A percentile compares a stretch with the other conserved stretches of the same genome.
phyloP scores from a whole-genome alignment of 92 coral and sea anemone genomes.

The Metridium senile region DNA sequence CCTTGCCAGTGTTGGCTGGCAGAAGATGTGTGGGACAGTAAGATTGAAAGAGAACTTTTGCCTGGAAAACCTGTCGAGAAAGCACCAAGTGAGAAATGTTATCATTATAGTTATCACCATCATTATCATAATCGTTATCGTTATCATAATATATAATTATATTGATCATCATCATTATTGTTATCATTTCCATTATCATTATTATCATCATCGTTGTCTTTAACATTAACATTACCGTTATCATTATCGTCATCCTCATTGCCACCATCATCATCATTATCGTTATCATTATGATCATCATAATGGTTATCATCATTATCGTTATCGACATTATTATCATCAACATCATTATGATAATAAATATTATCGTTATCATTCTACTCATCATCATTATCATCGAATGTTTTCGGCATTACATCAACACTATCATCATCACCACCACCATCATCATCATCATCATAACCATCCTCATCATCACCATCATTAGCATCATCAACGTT shows the following conservation, averaged over 20 bases:
- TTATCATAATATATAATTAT: neutral
- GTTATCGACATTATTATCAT: neutral
- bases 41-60: slow-evolving; percentile 68
- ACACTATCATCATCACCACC: neutral
- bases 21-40: slow-evolving; percentile 89
- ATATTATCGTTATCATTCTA: neutral
- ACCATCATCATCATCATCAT: neutral
- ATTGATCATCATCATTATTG: neutral
- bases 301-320: neutral
- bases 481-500: neutral
- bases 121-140: neutral
- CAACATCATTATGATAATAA: neutral
- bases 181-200: neutral
- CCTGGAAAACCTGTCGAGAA: slow-evolving; percentile 78
- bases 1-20: slow-evolving; percentile 92
- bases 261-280: neutral
- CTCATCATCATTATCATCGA: neutral
- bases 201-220: neutral
- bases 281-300: neutral
- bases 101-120: neutral
- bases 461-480: neutral
- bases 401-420: neutral
- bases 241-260: neutral
- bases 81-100: slow-evolving; percentile 71
- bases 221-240: neutral